Conservation (phyloP, 2,888 invertebrate genomes). For the Lutraria lutraria region DNA sequence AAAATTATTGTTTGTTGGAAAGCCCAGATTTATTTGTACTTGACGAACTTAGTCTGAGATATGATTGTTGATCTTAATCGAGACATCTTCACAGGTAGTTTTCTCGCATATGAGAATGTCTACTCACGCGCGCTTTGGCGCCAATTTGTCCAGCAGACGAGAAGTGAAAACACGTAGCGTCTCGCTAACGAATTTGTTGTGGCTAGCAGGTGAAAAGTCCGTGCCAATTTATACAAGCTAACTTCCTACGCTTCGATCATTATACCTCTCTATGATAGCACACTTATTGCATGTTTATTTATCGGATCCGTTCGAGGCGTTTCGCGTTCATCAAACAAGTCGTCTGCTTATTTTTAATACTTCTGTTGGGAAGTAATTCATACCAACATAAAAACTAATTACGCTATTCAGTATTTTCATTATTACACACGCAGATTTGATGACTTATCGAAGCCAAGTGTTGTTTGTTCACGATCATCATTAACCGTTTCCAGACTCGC, state of each 20-base stretch:
- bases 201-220: constrained; percentile 48
- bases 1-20: constrained; percentile 44
- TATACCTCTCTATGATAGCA: constrained; percentile 34
- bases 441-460: constrained; percentile 31
- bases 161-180: constrained; percentile 53
- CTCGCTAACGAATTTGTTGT: constrained; percentile 60
- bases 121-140: constrained; percentile 49
- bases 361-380: constrained; percentile 15
- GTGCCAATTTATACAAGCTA: constrained; percentile 54
- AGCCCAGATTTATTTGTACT: constrained; percentile 28
- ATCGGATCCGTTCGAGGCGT: constrained; percentile 24
- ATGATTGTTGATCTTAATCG: constrained; percentile 28
- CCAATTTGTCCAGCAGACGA: constrained; percentile 51
- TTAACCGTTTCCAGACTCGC: not conserved
- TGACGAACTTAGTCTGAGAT: constrained; percentile 34
- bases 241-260: constrained; percentile 22
- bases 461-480: not conserved
- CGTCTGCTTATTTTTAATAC: constrained; percentile 26
- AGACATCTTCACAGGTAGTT: constrained; percentile 28
- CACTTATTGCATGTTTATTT: constrained; percentile 46
- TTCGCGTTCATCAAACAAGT: constrained; percentile 21
- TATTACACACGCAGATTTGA: constrained; percentile 26
- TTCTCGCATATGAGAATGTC: constrained; percentile 39
- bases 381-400: constrained; percentile 39
- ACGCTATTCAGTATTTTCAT: constrained; percentile 23